Conservation (phyloP, 1,140 invertebrate species). For the Apis dorsata region DNA sequence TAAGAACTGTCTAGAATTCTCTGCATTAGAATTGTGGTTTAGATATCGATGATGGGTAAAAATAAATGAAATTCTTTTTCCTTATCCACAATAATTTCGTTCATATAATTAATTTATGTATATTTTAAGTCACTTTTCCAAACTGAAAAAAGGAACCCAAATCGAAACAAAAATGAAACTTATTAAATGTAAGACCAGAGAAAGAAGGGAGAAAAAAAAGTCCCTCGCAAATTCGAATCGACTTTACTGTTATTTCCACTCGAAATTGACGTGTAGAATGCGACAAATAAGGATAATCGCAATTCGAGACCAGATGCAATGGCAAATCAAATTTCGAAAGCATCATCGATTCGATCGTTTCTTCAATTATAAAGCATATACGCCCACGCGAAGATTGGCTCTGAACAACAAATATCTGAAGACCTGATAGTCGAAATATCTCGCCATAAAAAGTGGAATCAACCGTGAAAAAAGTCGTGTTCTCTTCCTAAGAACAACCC, state of each 20-base stretch:
- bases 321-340: constrained; percentile 72
- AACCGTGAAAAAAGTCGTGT: constrained; percentile 9
- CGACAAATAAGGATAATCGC: constrained; percentile 76
- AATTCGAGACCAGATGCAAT: constrained; percentile 65
- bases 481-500: neutral
- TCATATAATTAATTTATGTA: too few relatives aligned
- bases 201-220: neutral
- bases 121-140: too few relatives aligned
- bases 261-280: constrained; percentile 68
- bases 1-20: too few relatives aligned
- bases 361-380: constrained; percentile 65
- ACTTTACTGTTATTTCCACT: constrained; percentile 63
- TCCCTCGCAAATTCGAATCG: constrained; percentile 59
- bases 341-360: constrained; percentile 21
- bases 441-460: constrained; percentile 35
- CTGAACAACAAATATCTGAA: constrained; percentile 58
- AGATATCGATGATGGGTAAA: too few relatives aligned
- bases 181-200: neutral
- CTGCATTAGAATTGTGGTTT: too few relatives aligned
- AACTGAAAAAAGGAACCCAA: neutral
- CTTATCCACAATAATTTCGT: too few relatives aligned
- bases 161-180: neutral
- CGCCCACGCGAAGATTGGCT: constrained; percentile 68
- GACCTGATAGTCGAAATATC: constrained; percentile 47
- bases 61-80: too few relatives aligned